Conservation (phyloP, 2,888 invertebrate genomes). For the Polietes domitor region DNA sequence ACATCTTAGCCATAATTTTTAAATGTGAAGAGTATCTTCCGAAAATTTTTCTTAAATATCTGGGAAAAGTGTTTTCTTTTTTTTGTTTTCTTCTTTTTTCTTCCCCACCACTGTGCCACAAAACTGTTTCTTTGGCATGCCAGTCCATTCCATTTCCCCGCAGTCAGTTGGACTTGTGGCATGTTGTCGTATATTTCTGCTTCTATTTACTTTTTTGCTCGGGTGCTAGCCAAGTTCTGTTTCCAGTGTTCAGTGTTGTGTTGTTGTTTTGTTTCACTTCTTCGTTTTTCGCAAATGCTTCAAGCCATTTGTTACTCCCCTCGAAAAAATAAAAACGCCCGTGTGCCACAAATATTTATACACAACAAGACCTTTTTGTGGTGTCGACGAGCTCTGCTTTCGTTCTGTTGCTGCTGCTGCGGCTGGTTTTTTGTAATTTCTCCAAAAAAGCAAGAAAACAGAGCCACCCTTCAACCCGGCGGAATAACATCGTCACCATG, state of each 20-base stretch:
- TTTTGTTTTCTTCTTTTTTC: too few species aligned
- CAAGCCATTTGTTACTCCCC: constrained; percentile 20
- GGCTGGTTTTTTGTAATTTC: background rate
- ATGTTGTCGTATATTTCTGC: background rate
- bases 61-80: too few species aligned
- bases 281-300: background rate
- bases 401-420: background rate
- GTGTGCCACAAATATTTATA: constrained; percentile 29
- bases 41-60: too few species aligned
- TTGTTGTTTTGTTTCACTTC: constrained; percentile 7
- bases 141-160: background rate
- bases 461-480: background rate
- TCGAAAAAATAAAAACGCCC: background rate
- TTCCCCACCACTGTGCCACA: background rate
- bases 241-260: background rate
- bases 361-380: background rate
- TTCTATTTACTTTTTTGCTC: background rate
- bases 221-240: background rate
- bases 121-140: too few species aligned
- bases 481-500: background rate
- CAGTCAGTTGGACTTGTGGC: background rate
- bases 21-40: too few species aligned
- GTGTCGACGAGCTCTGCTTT: background rate
- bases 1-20: too few species aligned
- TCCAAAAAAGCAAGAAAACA: background rate